Percentiles rank a stretch among this genome's conserved stretches.
Evolutionary conservation across 2,888 invertebrate genomes (phyloP).

Genomic region (Rotaria macrura): DNA sequence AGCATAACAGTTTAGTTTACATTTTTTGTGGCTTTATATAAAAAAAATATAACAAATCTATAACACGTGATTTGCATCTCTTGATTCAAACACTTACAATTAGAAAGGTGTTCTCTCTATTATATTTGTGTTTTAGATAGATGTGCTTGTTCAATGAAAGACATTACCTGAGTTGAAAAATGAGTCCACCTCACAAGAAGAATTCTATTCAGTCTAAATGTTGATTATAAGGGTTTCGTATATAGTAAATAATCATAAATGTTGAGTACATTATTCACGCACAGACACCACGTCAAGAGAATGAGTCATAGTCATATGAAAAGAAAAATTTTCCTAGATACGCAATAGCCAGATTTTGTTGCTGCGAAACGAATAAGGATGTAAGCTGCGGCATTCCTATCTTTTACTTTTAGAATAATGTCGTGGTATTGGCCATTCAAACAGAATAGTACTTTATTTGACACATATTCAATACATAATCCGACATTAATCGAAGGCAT

Average conservation of each 20-base stretch:
- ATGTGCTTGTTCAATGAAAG: not conserved
- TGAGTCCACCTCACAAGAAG: not conserved
- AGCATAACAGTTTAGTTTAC: not conserved
- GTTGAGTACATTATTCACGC: not conserved
- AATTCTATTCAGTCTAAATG: not conserved
- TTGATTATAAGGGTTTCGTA: too few species aligned
- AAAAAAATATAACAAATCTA: not conserved
- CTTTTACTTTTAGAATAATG: not conserved
- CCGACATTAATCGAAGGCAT: not conserved
- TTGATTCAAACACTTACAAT: not conserved
- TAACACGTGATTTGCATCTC: not conserved
- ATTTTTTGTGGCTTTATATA: not conserved
- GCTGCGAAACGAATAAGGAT: not conserved
- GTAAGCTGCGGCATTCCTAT: not conserved
- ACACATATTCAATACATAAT: not conserved
- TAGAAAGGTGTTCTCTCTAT: not conserved
- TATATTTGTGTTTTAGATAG: not conserved
- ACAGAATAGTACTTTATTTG: too few species aligned
- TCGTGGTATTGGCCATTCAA: not conserved
- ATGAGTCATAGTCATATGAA: not conserved
- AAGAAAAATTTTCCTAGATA: not conserved
- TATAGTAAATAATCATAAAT: not conserved
- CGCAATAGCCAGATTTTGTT: not conserved
- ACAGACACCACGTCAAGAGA: not conserved
- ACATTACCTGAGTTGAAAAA: not conserved